Evolutionary conservation across 2,113 vertebrate genomes (phyloP), one percentile per base, ranked within the genome.

Genomic region (Blennius ocellaris): DNA sequence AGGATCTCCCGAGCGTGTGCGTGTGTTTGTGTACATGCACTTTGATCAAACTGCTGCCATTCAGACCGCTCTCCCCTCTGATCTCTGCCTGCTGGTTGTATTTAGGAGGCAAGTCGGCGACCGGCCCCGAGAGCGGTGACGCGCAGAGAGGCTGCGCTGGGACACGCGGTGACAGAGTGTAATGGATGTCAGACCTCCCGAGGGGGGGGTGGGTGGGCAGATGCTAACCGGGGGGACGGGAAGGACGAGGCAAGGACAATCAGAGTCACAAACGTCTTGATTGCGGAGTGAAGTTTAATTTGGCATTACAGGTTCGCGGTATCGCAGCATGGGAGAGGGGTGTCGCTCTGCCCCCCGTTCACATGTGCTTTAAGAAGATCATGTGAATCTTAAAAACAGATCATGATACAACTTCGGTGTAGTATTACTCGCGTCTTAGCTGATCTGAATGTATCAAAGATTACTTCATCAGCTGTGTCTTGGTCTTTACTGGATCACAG

Each of bases 1-100:
- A 80, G 73, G 61, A 76, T 68, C 61, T 87, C 43, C 54, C 36
- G 37, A 57, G 16, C 11, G 54, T 69, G 41, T 43, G 59, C 60
- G 47, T 66, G 62, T 64, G 78, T 72, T 61, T 76, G 69, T 60
- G 52, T 40, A 43, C 6, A 4, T 51, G 47, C 59, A 84, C 76
- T 83, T 84, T 85, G 77, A 89, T 87, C 74, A 74, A 62, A 75
- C 78, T 57, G 52, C 77, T 70, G 85, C 80, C 87, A 86, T 78
- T 83, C 75, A 89, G 40, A 30, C 74, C 78, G 56, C 65, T 62
- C 21, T 41, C n/a, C n/a, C 51, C 62, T 85, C 78, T 80, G 83
- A 85, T 89, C 77, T 83, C 52, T 63, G 76, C 69, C 81, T 73
- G 71, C 52, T 5, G 65, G 71, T 61, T 59, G 64, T 66, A 55